phyloP scores from a whole-genome alignment of 2,113 vertebrate genomes.

The Paratilapia polleni region DNA sequence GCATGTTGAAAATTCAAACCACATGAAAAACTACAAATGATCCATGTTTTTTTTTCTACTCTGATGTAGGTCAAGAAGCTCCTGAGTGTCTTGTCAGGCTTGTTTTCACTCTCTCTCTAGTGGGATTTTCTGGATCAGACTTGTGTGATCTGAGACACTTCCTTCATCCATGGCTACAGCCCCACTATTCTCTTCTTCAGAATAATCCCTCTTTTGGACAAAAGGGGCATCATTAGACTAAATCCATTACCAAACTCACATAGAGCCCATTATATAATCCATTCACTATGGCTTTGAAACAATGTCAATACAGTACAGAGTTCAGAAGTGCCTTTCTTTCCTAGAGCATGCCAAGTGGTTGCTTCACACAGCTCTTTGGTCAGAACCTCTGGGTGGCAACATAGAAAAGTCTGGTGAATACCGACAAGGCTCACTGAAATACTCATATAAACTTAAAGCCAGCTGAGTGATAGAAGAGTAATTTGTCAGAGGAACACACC shows the following conservation, averaged over 20 bases:
- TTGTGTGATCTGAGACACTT: slow-evolving; percentile 36
- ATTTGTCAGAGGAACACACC: neutral
- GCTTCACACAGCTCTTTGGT: slow-evolving; percentile 5
- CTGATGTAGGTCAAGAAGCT: neutral
- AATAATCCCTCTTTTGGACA: slow-evolving; percentile 70
- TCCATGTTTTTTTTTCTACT: neutral
- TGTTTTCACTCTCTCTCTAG: neutral
- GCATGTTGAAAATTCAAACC: neutral
- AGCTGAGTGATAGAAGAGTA: neutral
- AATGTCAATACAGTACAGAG: neutral
- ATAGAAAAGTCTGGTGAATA: slow-evolving; percentile 10
- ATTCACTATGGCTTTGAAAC: slow-evolving; percentile 20
- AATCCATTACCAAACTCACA: slow-evolving; percentile 67
- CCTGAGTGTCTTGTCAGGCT: neutral
- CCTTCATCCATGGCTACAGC: slow-evolving; percentile 11
- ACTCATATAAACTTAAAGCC: neutral
- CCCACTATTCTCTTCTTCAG: slow-evolving; percentile 35
- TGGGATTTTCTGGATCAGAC: slow-evolving; percentile 32
- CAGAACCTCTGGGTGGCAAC: neutral
- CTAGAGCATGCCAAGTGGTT: neutral
- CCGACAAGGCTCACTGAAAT: neutral
- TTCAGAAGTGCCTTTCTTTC: neutral
- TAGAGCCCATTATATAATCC: slow-evolving; percentile 46
- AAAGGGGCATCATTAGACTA: slow-evolving; percentile 67
- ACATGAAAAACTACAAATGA: neutral